Conservation (phyloP, 2,888 invertebrate genomes). For the Prenolepis imparis region DNA sequence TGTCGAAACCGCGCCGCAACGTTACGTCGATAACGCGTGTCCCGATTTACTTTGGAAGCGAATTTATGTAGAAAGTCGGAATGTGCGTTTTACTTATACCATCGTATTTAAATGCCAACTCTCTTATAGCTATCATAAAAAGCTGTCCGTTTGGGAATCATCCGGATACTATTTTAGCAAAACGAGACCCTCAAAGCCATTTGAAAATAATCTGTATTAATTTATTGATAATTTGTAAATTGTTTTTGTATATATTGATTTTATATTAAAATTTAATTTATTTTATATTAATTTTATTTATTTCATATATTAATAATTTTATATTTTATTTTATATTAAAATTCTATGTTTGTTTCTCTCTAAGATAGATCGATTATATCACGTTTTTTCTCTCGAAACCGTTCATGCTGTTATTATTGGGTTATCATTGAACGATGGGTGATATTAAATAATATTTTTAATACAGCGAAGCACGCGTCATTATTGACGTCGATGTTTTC, state of each 20-base stretch:
- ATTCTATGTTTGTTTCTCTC: not conserved
- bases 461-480: not conserved
- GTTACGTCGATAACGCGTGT: not conserved
- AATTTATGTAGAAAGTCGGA: not conserved
- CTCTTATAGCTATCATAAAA: not conserved
- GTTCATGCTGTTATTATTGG: not conserved
- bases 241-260: not conserved
- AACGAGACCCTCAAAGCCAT: not conserved
- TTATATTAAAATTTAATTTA: not conserved
- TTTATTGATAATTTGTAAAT: not conserved
- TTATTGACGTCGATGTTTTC: constrained; percentile 1
- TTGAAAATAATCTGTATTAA: constrained; percentile 1
- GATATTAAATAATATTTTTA: not conserved
- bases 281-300: not conserved
- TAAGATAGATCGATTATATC: not conserved
- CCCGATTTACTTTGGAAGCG: not conserved
- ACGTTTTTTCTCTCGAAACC: not conserved
- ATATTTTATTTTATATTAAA: not conserved
- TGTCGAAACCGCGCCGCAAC: constrained; percentile 8
- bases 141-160: not conserved
- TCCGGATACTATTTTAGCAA: not conserved
- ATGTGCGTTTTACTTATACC: not conserved
- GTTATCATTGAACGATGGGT: not conserved
- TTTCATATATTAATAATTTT: not conserved
- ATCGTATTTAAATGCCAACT: not conserved